These are phyloP conservation scores for Cervus canadensis DNA, from an alignment of 2,113 vertebrate species.

Conservation along the genomic window DNA sequence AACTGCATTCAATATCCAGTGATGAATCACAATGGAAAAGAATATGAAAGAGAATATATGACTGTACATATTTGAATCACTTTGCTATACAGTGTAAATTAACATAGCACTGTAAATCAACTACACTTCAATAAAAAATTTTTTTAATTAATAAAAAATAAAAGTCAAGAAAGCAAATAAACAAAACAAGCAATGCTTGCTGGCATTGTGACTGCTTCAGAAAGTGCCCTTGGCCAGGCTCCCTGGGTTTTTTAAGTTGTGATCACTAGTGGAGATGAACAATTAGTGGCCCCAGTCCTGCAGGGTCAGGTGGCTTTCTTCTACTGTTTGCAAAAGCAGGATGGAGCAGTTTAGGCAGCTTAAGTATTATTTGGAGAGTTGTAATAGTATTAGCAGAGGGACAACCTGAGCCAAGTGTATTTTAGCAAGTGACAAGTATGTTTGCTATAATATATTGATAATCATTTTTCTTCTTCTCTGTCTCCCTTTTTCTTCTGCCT, in stretches of 20 bases:
- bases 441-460: conserved; percentile 34
- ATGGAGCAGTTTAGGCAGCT: background rate
- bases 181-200: background rate
- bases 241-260: background rate
- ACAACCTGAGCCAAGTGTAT: background rate
- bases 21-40: background rate
- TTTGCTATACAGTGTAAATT: background rate
- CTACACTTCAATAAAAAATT: background rate
- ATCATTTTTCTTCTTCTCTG: background rate
- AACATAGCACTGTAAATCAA: background rate
- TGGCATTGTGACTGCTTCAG: background rate
- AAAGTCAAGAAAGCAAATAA: background rate
- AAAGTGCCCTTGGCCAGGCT: background rate
- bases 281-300: background rate
- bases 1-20: background rate
- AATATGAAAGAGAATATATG: background rate
- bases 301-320: background rate
- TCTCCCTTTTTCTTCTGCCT: conserved; percentile 21
- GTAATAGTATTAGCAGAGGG: conserved; percentile 19
- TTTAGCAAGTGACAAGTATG: conserved; percentile 28
- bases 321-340: background rate
- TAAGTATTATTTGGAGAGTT: background rate
- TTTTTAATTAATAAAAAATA: background rate
- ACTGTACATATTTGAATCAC: background rate
- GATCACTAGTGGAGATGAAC: background rate